These are phyloP conservation scores for Pollenia griseotomentosa DNA, from an alignment of 2,888 invertebrate genomes.

Conservation along the genomic window DNA sequence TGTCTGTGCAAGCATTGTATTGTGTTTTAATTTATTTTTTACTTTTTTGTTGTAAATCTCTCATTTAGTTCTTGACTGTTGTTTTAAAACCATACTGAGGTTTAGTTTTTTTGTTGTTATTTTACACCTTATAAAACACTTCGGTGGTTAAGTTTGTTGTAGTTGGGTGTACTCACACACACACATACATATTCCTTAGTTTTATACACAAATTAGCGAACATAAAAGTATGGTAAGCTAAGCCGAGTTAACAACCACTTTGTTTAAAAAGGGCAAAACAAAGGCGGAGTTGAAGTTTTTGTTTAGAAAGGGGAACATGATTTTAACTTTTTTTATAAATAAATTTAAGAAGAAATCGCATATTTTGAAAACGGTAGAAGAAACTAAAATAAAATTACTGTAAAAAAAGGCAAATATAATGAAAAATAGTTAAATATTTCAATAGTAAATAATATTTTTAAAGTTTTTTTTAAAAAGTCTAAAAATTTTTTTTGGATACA, in stretches of 20 bases:
- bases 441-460: no score
- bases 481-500: no score
- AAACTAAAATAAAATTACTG: no score
- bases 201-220: constrained; percentile 73
- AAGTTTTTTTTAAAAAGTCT: no score
- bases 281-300: background rate
- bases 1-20: constrained; percentile 4
- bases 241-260: constrained; percentile 67
- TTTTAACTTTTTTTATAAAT: no score
- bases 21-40: constrained; percentile 10
- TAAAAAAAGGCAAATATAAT: no score
- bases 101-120: constrained; percentile 57
- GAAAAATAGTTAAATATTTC: no score
- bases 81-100: constrained; percentile 59
- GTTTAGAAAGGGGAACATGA: background rate
- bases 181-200: constrained; percentile 38
- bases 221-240: constrained; percentile 71
- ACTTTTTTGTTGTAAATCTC: constrained; percentile 17
- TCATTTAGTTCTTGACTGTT: constrained; percentile 39
- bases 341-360: no score
- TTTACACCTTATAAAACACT: constrained; percentile 70
- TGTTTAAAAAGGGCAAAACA: constrained; percentile 31
- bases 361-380: no score
- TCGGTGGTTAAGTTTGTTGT: constrained; percentile 48
- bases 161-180: background rate